Conservation (phyloP, 2,888 invertebrate species). For the Lasioglossum calceatum region DNA sequence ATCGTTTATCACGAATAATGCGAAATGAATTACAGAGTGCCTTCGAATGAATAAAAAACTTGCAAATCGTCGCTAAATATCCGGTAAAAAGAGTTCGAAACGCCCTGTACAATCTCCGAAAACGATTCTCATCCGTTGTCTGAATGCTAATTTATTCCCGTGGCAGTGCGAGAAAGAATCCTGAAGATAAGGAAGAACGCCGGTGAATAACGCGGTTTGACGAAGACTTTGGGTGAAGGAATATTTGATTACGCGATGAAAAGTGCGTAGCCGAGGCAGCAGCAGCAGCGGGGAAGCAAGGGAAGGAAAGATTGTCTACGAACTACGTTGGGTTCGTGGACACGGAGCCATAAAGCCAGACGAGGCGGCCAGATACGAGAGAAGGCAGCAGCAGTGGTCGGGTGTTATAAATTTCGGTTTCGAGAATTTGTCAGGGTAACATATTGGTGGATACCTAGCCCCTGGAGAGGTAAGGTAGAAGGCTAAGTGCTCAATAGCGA, state of each 20-base stretch:
- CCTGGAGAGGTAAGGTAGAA: constrained; percentile 55
- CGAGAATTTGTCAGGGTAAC: constrained; percentile 79
- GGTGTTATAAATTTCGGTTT: constrained; percentile 77
- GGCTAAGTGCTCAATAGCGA: constrained; percentile 66
- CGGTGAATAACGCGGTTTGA: background rate
- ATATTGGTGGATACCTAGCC: constrained; percentile 55
- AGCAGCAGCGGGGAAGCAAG: background rate
- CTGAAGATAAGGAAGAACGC: background rate
- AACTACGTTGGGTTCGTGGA: background rate
- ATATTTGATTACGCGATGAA: constrained; percentile 32
- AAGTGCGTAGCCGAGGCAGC: background rate
- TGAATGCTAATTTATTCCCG: background rate
- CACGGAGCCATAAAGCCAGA: constrained; percentile 24
- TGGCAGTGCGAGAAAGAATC: background rate
- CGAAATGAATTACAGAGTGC: too few species aligned
- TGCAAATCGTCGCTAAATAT: too few species aligned
- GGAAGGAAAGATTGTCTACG: constrained; percentile 11
- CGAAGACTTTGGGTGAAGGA: constrained; percentile 4
- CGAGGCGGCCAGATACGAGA: constrained; percentile 48
- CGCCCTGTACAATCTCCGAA: background rate
- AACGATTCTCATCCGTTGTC: background rate
- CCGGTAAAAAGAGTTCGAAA: background rate
- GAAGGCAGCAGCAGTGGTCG: constrained; percentile 47
- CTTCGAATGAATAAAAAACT: too few species aligned
- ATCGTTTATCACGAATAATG: too few species aligned